These are phyloP conservation scores for Graptemys geographica DNA, from an alignment of 2,797 vertebrate genomes.

Conservation along the genomic window DNA sequence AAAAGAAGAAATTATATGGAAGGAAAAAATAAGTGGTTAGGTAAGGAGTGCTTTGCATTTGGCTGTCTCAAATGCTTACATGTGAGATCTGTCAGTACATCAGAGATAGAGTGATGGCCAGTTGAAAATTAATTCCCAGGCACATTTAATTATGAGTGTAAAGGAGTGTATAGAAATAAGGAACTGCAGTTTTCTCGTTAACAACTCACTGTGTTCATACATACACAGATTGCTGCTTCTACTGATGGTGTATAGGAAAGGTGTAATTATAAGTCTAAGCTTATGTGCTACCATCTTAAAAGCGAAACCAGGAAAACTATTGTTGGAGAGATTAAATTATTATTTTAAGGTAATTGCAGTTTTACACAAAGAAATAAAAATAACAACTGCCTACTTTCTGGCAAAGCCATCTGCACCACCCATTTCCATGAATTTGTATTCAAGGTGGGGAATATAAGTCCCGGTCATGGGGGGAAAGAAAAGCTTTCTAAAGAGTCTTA, in stretches of 20 bases:
- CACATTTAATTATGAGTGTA: neutral
- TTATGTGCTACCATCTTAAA: constrained; percentile 38
- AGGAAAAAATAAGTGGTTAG: neutral
- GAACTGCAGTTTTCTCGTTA: constrained; percentile 70
- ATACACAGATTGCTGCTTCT: constrained; percentile 28
- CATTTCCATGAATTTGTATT: constrained; percentile 79
- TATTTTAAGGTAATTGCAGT: constrained; percentile 66
- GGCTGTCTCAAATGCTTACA: neutral
- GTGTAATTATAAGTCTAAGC: constrained; percentile 6
- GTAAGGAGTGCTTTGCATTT: neutral
- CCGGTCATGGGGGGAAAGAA: constrained; percentile 40
- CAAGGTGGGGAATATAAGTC: constrained; percentile 50
- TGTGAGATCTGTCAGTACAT: neutral
- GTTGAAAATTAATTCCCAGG: constrained; percentile 30
- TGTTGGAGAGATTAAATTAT: constrained; percentile 70
- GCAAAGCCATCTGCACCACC: constrained; percentile 71
- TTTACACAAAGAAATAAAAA: constrained; percentile 72
- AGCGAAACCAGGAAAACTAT: constrained; percentile 62
- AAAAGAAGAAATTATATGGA: neutral
- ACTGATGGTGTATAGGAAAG: constrained; percentile 53
- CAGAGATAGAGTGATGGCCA: neutral
- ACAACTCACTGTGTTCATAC: constrained; percentile 31
- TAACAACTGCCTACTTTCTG: constrained; percentile 69
- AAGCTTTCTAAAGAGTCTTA: constrained; percentile 69
- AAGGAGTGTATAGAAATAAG: constrained; percentile 22